Evolutionary conservation across 2,797 vertebrate species (phyloP).

Genomic region (Spondyliosoma cantharus): DNA sequence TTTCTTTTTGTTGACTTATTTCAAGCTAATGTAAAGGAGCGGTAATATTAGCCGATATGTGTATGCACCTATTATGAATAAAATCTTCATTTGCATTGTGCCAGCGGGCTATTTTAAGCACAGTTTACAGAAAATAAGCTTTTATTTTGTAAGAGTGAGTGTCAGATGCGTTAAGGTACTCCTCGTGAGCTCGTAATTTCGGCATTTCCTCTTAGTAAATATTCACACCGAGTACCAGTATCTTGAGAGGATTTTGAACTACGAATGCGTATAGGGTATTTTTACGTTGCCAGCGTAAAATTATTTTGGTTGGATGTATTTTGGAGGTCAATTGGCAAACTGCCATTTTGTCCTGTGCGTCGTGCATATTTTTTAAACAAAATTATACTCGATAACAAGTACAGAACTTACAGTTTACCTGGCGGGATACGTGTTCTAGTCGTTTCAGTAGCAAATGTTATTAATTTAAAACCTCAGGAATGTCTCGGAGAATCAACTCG

Average conservation of each 20-base stretch:
- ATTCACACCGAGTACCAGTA: too few relatives aligned
- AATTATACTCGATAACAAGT: background rate
- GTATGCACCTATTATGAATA: rapidly evolving
- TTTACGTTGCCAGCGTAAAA: background rate
- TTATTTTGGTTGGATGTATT: background rate
- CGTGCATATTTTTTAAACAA: background rate
- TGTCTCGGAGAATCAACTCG: too few relatives aligned
- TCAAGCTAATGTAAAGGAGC: rapidly evolving
- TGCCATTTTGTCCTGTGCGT: background rate
- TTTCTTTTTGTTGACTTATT: background rate
- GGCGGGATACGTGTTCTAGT: background rate
- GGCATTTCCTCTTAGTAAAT: rapidly evolving
- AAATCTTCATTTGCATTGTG: rapidly evolving
- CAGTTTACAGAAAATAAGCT: background rate
- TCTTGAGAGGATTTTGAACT: background rate
- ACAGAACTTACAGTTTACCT: too few relatives aligned
- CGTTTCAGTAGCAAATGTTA: too few relatives aligned
- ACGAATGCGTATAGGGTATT: background rate
- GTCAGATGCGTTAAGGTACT: background rate
- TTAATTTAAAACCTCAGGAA: background rate
- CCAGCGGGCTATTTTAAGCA: rapidly evolving
- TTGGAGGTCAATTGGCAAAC: background rate
- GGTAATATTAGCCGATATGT: rapidly evolving
- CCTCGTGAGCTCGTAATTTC: background rate
- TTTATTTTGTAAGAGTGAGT: conserved; percentile 60